Evolutionary conservation across 2,797 vertebrate species (phyloP).

Genomic region (Ceryle rudis): DNA sequence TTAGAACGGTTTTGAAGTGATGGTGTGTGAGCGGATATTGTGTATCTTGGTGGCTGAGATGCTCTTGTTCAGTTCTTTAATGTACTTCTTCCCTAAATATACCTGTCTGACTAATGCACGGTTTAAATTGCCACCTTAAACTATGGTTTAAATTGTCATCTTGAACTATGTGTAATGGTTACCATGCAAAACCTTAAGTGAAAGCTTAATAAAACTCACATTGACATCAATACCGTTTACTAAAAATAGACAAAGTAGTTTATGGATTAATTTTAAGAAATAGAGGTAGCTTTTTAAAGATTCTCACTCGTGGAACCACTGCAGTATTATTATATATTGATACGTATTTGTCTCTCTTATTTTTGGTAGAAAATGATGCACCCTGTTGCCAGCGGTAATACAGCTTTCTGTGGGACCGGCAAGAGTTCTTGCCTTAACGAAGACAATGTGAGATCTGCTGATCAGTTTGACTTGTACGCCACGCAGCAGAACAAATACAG

Average conservation of each 20-base stretch:
- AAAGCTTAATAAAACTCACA: neutral
- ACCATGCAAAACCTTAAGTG: neutral
- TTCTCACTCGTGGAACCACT: neutral
- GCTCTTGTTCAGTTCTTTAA: neutral
- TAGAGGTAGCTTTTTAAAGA: neutral
- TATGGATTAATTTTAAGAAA: neutral
- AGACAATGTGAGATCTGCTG: conserved; percentile 87
- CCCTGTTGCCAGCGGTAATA: conserved; percentile 89
- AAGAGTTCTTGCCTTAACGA: conserved; percentile 93
- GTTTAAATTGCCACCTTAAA: neutral
- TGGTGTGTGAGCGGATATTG: fast-evolving
- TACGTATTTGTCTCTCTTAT: conserved; percentile 39
- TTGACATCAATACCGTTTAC: neutral
- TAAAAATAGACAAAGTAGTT: neutral
- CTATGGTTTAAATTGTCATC: neutral
- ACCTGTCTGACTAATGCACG: neutral
- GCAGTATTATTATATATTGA: neutral
- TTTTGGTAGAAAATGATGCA: conserved; percentile 93
- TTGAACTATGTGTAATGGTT: neutral
- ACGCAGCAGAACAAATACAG: conserved; percentile 92
- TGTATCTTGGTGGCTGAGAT: neutral
- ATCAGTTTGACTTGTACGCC: conserved; percentile 93
- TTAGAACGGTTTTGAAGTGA: neutral
- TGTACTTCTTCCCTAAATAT: neutral
- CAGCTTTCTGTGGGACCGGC: conserved; percentile 91